Base-by-base conservation (phyloP, 2,888 invertebrate genomes). In the Sminthurides aquaticus region DNA sequence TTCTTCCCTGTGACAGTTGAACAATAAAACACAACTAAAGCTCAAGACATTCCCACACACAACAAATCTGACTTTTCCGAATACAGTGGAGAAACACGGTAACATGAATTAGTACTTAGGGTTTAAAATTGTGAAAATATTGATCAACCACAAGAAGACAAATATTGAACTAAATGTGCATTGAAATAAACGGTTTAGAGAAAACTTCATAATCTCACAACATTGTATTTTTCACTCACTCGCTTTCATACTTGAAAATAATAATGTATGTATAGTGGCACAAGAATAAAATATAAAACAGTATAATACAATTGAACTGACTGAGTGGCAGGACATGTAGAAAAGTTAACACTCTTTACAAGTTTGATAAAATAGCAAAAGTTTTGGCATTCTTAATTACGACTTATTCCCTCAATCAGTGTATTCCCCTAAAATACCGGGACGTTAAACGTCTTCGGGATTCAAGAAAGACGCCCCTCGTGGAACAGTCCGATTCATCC, bases 401-500 rank as follows among this genome's bases (percentile, higher is more conserved):
- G n/a, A n/a, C n/a, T n/a, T n/a, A n/a, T n/a, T n/a, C n/a, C 18
- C 5, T 52, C 22, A 52, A 52, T 52, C 20, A 52, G 5, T 22
- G 20, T 8, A 15, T 8, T 15, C 20, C 52, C 18, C 29, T 26
- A 28, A 25, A n/a, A 28, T 28, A 29, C 20, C 52, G 52, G 5
- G 52, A 18, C 15, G 20, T 8, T 15, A 22, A 52, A 5, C 52
- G 52, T 52, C 52, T 52, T 52, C 22, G 8, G 5, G 20, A 20
- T 8, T 20, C 52, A 20, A 15, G 18, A 5, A 20, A 15, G 20
- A 8, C 20, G 52, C 20, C 22, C 52, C 8, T 20, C 20, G 29
- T 29, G 26, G 49, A 77, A 79, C 84, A 84, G 78, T 81, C 80
- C 74, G 79, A 78, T 78, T 87, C 87, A 78, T 87, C 87, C 75